phyloP scores from a whole-genome alignment of 2,888 invertebrate genomes.

The Ceratothoa steindachneri region DNA sequence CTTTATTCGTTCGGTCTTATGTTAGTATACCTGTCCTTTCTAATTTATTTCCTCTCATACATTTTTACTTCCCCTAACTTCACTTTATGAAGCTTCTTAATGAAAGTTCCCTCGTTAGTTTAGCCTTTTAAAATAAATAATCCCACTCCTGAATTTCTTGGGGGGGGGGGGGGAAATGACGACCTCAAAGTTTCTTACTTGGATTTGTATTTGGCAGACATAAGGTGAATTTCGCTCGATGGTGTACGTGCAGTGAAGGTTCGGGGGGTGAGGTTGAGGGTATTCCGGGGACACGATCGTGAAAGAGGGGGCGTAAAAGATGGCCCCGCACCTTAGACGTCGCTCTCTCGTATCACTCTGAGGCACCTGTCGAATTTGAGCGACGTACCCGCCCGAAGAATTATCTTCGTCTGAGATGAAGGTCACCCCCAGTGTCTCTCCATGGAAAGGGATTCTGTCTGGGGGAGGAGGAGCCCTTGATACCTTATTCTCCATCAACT shows the following conservation, averaged over 20 bases:
- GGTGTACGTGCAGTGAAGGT: slow-evolving; percentile 23
- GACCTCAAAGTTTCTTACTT: slow-evolving; percentile 29
- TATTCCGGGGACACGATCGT: slow-evolving; percentile 34
- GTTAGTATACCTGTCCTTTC: too few species aligned
- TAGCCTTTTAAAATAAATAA: too few species aligned
- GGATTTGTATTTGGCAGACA: slow-evolving; percentile 36
- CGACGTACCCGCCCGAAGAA: neutral
- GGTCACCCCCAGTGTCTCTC: neutral
- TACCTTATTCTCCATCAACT: too few species aligned
- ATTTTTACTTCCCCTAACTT: too few species aligned
- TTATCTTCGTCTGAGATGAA: neutral
- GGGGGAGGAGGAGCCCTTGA: too few species aligned
- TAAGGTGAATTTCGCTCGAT: slow-evolving; percentile 19
- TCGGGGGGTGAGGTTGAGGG: slow-evolving; percentile 20
- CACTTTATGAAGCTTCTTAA: too few species aligned
- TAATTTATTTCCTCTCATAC: too few species aligned
- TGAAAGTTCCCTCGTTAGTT: too few species aligned
- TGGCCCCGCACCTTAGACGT: neutral
- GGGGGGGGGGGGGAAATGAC: too few species aligned
- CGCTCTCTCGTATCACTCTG: neutral
- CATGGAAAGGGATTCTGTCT: neutral
- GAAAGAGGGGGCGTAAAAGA: neutral
- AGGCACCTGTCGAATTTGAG: neutral
- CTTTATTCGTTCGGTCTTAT: too few species aligned
- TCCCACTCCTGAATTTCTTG: too few species aligned